phyloP scores from a whole-genome alignment of 2,113 vertebrate species.

The Catharus fuscescens region DNA sequence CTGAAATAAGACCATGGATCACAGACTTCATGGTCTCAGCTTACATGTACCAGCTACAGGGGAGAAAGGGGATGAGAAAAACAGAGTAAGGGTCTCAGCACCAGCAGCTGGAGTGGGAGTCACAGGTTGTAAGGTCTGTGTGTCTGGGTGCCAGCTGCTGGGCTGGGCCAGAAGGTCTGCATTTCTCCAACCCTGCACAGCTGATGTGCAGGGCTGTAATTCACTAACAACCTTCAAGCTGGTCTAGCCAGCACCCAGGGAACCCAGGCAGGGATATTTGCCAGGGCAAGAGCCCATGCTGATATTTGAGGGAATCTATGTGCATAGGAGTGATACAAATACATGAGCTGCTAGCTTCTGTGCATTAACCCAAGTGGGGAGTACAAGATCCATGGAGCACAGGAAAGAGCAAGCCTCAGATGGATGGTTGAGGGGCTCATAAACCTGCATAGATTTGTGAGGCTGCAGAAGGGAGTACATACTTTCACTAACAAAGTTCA shows the following conservation, averaged over 20 bases:
- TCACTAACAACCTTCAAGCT: background rate
- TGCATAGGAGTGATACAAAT: rapidly evolving
- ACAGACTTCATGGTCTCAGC: background rate
- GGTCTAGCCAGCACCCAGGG: background rate
- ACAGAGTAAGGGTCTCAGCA: background rate
- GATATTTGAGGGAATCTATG: background rate
- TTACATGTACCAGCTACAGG: background rate
- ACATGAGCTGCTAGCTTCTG: background rate
- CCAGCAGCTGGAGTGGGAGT: background rate
- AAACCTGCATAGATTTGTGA: background rate
- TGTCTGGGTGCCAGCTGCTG: background rate
- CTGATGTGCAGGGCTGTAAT: background rate
- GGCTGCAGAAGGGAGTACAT: background rate
- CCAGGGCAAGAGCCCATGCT: background rate
- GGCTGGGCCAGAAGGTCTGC: background rate
- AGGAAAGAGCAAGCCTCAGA: background rate
- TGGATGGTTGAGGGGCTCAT: background rate
- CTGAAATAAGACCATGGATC: background rate
- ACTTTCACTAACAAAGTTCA: background rate
- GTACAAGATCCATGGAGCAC: background rate
- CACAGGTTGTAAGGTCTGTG: background rate
- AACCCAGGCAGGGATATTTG: background rate
- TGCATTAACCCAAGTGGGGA: background rate
- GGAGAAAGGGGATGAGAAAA: background rate
- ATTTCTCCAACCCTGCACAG: background rate